A percentile compares a stretch with the other conserved stretches of the same genome.
Conservation (phyloP, 2,113 vertebrate genomes). For the Echinops telfairi region DNA sequence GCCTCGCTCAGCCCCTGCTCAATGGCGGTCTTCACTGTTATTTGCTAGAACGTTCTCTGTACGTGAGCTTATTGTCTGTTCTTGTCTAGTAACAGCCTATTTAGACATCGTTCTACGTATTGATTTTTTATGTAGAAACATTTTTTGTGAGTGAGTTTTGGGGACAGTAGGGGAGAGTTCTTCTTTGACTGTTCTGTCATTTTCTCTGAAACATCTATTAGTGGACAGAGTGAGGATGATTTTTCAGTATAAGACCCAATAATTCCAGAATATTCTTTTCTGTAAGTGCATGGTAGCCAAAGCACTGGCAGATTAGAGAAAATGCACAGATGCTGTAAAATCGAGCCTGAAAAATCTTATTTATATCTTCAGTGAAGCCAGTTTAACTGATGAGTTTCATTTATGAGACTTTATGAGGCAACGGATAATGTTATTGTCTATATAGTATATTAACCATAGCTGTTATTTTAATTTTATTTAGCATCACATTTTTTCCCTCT, state of each 20-base stretch:
- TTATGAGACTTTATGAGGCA: slow-evolving; percentile 63
- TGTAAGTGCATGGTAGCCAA: slow-evolving; percentile 52
- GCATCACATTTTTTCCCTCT: slow-evolving; percentile 37
- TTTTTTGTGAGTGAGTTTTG: slow-evolving; percentile 48
- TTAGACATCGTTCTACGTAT: slow-evolving; percentile 54
- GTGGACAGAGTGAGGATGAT: slow-evolving; percentile 60
- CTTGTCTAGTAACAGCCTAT: slow-evolving; percentile 52
- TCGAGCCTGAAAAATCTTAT: slow-evolving; percentile 42
- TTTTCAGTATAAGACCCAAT: slow-evolving; percentile 66
- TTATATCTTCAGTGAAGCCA: slow-evolving; percentile 57
- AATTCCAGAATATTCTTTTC: slow-evolving; percentile 54
- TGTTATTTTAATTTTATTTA: slow-evolving; percentile 52
- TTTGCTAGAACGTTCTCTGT: slow-evolving; percentile 46
- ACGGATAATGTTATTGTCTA: slow-evolving; percentile 51
- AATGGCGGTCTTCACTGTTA: background rate
- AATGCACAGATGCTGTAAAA: slow-evolving; percentile 72
- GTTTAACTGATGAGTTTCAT: slow-evolving; percentile 57
- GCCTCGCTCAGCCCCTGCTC: background rate
- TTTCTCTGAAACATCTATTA: slow-evolving; percentile 67
- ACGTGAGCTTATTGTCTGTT: slow-evolving; percentile 55
- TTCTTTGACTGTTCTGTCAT: slow-evolving; percentile 57
- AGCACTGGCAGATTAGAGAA: slow-evolving; percentile 67
- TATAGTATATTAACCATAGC: slow-evolving; percentile 40
- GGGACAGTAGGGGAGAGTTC: background rate
- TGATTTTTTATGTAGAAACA: slow-evolving; percentile 55